Evolutionary conservation across 2,888 invertebrate species (phyloP).

Genomic region (Cactoblastis cactorum): DNA sequence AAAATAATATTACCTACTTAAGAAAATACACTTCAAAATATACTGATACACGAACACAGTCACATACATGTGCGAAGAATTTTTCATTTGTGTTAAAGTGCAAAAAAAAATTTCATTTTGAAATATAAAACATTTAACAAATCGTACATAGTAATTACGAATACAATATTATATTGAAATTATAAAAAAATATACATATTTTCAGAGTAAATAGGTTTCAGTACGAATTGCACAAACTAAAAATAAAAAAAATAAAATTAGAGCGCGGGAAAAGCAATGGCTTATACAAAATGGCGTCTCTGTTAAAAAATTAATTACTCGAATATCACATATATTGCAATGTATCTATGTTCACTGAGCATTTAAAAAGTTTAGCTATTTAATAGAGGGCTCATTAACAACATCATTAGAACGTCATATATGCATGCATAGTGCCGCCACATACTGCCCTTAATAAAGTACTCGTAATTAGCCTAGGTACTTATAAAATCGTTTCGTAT

Average conservation of each 20-base stretch:
- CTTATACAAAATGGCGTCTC: background rate
- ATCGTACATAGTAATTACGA: conserved; percentile 11
- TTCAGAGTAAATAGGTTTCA: conserved; percentile 1
- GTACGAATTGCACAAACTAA: conserved; percentile 11
- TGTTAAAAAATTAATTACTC: conserved; percentile 1
- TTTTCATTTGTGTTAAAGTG: conserved; percentile 20
- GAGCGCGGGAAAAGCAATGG: background rate
- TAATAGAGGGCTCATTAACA: too few relatives aligned
- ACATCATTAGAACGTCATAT: too few relatives aligned
- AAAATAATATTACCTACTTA: conserved; percentile 32
- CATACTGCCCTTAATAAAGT: too few relatives aligned
- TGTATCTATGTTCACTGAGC: conserved; percentile 5
- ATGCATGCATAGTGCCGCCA: too few relatives aligned
- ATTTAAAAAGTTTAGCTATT: background rate
- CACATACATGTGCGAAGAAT: conserved; percentile 20
- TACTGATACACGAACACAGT: conserved; percentile 15
- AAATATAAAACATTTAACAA: conserved; percentile 17
- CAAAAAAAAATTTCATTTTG: conserved; percentile 12
- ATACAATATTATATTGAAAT: conserved; percentile 10
- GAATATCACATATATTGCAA: conserved; percentile 14
- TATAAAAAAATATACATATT: conserved; percentile 3
- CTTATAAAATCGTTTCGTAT: too few relatives aligned
- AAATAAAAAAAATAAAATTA: background rate
- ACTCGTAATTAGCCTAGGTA: too few relatives aligned
- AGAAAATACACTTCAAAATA: conserved; percentile 17